Evolutionary conservation across 1,140 invertebrate genomes (phyloP).

Genomic region (Lepidotrigona ventralis): DNA sequence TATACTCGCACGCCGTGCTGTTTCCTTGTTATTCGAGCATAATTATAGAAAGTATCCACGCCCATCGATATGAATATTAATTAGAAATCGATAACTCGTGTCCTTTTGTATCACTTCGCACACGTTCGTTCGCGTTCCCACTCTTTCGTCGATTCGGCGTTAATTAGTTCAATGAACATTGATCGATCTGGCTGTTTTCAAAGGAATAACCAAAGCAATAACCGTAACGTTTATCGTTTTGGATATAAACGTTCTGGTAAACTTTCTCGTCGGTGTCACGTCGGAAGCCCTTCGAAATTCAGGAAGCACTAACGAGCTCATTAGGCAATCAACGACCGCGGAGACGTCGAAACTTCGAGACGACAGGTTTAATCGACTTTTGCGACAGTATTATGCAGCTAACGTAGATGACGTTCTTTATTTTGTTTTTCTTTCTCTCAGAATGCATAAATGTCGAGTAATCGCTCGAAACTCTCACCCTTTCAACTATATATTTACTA

Average conservation of each 20-base stretch:
- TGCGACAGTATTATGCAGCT: constrained; percentile 34
- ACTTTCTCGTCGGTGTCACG: not conserved
- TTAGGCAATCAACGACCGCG: constrained; percentile 28
- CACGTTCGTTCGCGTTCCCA: not conserved
- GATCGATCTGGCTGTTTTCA: not conserved
- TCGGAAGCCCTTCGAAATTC: constrained; percentile 13
- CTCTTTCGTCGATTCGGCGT: too few relatives aligned
- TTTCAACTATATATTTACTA: too few relatives aligned
- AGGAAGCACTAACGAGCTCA: constrained; percentile 37
- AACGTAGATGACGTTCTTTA: not conserved
- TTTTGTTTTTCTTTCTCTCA: not conserved
- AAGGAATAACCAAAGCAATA: too few relatives aligned
- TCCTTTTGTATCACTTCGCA: not conserved
- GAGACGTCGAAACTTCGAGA: constrained; percentile 48
- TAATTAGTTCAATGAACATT: not conserved
- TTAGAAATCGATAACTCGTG: not conserved
- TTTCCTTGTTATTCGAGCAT: not conserved
- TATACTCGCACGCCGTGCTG: too few relatives aligned
- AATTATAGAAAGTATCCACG: not conserved
- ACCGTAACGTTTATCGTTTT: not conserved
- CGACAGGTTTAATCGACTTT: constrained; percentile 46
- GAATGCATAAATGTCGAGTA: not conserved
- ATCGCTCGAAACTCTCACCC: not conserved
- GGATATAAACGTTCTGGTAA: not conserved
- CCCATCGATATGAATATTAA: not conserved